Percentiles rank a stretch among this genome's conserved stretches.
phyloP scores from a whole-genome alignment of 1,140 invertebrate species.

The Pristionchus pacificus region DNA sequence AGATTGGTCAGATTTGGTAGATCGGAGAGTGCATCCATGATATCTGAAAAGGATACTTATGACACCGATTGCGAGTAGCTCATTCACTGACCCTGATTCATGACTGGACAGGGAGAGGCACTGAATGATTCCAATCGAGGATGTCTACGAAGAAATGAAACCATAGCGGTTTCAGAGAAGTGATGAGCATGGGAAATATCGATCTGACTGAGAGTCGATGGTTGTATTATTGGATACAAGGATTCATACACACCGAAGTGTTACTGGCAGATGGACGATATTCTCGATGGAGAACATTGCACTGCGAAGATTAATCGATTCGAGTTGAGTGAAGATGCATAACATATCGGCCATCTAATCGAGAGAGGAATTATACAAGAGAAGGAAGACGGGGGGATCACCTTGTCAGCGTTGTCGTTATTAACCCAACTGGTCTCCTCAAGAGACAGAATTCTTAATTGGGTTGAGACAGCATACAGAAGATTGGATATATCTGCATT shows the following conservation, averaged over 20 bases:
- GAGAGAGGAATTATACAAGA: background rate
- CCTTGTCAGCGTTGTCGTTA: slow-evolving; percentile 20
- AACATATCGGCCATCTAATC: slow-evolving; percentile 20
- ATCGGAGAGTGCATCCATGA: background rate
- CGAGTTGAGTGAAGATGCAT: slow-evolving; percentile 3
- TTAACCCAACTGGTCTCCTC: slow-evolving; percentile 32
- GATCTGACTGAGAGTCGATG: background rate
- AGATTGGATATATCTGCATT: slow-evolving; percentile 23
- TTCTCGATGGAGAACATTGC: slow-evolving; percentile 12
- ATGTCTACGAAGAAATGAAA: background rate
- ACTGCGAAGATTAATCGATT: slow-evolving; percentile 17
- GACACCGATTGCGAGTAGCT: no score
- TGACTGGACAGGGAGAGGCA: background rate
- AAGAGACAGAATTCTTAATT: slow-evolving; percentile 18
- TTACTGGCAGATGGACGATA: slow-evolving; percentile 8
- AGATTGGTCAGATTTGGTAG: background rate
- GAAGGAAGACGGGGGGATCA: background rate
- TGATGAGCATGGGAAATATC: background rate
- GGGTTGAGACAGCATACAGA: slow-evolving; percentile 1
- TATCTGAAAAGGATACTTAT: no score
- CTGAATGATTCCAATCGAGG: background rate
- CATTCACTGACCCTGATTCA: no score
- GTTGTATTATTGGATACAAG: background rate
- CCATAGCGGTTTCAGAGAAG: background rate
- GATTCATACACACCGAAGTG: slow-evolving; percentile 13